Conservation (phyloP, 2,888 invertebrate genomes). For the Synanthedon myopaeformis region DNA sequence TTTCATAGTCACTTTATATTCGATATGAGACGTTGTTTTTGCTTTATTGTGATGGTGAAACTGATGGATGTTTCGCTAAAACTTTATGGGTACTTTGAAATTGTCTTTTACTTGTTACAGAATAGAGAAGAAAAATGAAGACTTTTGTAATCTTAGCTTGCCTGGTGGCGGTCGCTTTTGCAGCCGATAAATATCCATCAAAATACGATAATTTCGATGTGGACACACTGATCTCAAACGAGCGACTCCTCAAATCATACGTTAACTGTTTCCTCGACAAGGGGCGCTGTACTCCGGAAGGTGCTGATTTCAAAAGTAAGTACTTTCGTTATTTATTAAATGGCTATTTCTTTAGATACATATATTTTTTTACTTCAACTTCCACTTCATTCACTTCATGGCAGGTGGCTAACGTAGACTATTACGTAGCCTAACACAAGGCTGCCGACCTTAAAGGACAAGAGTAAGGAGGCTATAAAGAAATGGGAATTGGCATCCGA, state of each 20-base stretch:
- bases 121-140: conserved; percentile 32
- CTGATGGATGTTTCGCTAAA: too few species aligned
- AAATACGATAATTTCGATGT: conserved; percentile 81
- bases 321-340: conserved; percentile 9
- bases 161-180: conserved; percentile 35
- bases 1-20: conserved; percentile 28
- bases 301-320: conserved; percentile 79
- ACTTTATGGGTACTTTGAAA: background rate
- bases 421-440: too few species aligned
- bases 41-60: background rate
- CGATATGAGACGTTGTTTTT: conserved; percentile 12
- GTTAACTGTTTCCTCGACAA: conserved; percentile 77
- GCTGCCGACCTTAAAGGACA: too few species aligned
- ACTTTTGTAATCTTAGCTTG: conserved; percentile 37
- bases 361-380: background rate
- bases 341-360: background rate
- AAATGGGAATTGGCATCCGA: too few species aligned
- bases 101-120: background rate
- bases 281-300: conserved; percentile 79
- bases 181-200: conserved; percentile 71
- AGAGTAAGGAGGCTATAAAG: too few species aligned
- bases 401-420: too few species aligned
- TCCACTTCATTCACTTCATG: too few species aligned
- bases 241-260: conserved; percentile 77
- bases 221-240: conserved; percentile 76